Evolutionary conservation across 2,797 vertebrate species (phyloP).

Genomic region (Enteromius argenteus): DNA sequence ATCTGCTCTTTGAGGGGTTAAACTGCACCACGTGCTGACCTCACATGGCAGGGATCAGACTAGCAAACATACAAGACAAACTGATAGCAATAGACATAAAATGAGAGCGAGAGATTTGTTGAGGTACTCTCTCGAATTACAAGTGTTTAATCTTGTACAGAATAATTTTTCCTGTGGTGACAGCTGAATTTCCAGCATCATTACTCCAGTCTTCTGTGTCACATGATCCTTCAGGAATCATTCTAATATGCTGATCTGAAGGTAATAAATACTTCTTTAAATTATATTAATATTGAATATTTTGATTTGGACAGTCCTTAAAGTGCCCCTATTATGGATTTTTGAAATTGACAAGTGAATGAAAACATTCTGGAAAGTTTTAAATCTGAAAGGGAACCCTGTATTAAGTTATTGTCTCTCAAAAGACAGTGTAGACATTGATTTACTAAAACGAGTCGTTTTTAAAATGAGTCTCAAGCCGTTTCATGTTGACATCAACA

Average conservation of each 20-base stretch:
- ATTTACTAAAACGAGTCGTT: too few species aligned
- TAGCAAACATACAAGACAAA: neutral
- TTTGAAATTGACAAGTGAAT: too few species aligned
- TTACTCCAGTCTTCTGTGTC: neutral
- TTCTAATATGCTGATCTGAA: neutral
- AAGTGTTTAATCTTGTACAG: neutral
- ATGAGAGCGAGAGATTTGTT: neutral
- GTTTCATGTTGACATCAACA: too few species aligned
- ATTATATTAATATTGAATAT: neutral
- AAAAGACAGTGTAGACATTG: too few species aligned
- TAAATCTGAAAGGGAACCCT: too few species aligned
- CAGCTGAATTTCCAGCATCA: neutral
- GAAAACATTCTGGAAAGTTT: too few species aligned
- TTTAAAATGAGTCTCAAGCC: too few species aligned
- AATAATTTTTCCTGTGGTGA: neutral
- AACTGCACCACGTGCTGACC: slow-evolving; percentile 1
- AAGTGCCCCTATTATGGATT: too few species aligned
- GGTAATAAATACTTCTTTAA: neutral
- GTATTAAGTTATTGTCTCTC: too few species aligned
- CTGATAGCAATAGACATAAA: neutral
- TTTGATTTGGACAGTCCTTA: neutral
- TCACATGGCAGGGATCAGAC: slow-evolving; percentile 19
- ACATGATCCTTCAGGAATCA: neutral
- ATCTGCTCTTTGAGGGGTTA: slow-evolving; percentile 35
- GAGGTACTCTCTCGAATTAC: neutral